Base-by-base conservation (phyloP, 2,888 invertebrate species). In the Coelinius sp. region DNA sequence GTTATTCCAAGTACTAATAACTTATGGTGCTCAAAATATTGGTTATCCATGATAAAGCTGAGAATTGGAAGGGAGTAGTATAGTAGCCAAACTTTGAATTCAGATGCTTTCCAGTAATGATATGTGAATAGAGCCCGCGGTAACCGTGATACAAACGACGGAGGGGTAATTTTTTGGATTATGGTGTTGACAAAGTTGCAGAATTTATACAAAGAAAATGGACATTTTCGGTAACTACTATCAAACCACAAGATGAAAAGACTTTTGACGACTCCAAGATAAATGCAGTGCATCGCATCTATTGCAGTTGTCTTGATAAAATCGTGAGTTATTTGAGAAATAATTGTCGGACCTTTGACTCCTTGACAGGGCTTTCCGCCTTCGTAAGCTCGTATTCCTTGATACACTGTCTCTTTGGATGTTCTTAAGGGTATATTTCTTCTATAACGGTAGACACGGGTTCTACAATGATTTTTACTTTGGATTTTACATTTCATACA, bases 271-370 rank as follows among this genome's bases (percentile, higher is more conserved):
- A 68, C 17, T 7, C 68, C 63, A 8, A 63, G 25, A 68, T 52
- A 72, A 2, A 72, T 38, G 25, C 62, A 68, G 22, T 68, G 68
- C 68, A 72, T 72, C 12, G 31, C n/a, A 38, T 68, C 68, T 38
- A 72, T 52, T 4, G 52, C 52, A 2, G 74, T 74, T 7, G 62
- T 41, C 7, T 25, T 8, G 22, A 71, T 67, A 64, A 41, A 49
- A 25, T 71, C 27, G 38, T 38, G 12, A 10, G 22, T 22, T 17
- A 49, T 17, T 49, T 49, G 49, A 0, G 49, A 17, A 3, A 49
- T 12, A 0, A 41, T 22, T 41, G 38, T 63, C 0, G 20, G 70
- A 27, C 64, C 68, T 68, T 74, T 70, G 10, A 74, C 52, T n/a
- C 71, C 71, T 10, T 46, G 14, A 10, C 53, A 46, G 1, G 52